Evolutionary conservation across 2,113 vertebrate species (phyloP).

Genomic region (Gnathonemus echidnorhynchus): DNA sequence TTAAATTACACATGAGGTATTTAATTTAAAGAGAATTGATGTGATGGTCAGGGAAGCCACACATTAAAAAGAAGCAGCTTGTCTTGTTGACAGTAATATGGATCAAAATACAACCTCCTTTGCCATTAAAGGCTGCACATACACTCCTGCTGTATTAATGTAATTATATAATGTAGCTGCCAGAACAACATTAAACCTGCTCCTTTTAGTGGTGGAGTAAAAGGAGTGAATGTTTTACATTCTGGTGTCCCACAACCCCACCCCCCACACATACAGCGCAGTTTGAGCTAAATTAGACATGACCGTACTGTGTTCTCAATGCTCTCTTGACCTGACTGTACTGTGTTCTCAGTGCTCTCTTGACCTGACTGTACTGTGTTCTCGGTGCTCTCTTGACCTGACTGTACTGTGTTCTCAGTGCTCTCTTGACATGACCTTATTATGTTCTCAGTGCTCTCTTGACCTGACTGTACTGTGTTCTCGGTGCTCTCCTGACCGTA

Average conservation of each 20-base stretch:
- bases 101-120: background rate
- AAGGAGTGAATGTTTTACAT: background rate
- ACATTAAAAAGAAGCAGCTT: background rate
- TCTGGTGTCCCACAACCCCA: too few relatives aligned
- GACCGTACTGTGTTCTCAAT: background rate
- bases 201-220: background rate
- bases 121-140: background rate
- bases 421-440: background rate
- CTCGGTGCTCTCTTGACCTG: too few relatives aligned
- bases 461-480: too few relatives aligned
- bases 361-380: accelerated
- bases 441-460: too few relatives aligned
- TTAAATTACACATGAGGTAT: background rate
- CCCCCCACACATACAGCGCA: background rate
- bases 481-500: too few relatives aligned
- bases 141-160: background rate
- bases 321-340: too few relatives aligned
- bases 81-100: background rate
- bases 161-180: background rate
- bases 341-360: too few relatives aligned
- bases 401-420: too few relatives aligned
- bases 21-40: background rate
- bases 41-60: background rate
- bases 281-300: background rate
- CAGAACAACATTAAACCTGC: background rate